Evolutionary conservation across 2,797 vertebrate genomes (phyloP), one percentile per base, ranked within the genome.

Genomic region (Kryptolebias ocellatus): DNA sequence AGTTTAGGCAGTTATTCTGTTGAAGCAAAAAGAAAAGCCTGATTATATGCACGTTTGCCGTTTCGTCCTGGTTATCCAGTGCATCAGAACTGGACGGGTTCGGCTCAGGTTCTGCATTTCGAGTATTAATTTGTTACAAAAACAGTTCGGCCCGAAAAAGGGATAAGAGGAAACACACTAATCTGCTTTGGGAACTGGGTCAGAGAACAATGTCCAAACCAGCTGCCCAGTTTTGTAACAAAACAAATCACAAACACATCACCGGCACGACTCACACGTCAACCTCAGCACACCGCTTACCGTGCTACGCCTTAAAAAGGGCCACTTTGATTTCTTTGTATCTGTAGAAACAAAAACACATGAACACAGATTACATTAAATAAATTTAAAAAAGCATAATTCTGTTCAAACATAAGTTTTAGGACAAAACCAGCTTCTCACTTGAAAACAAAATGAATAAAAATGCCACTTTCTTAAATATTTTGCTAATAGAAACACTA

Each of bases 291-390:
- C 50, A 51, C 62, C 86, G 95, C 95, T 89, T 85, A 96, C 95
- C 50, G 88, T 85, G 87, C 87, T 91, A 78, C 92, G 95, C 70
- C 89, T 95, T 29, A 90, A 92, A 83, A 98, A 97, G 28, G 95
- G 95, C 96, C 96, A 96, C 89, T 95, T 95, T 64, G 92, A 86
- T 77, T 97, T 98, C 93, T 96, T 97, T n/a, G 94, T 92, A 82
- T 96, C 95, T 97, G 83, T 53, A 52, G 64, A 72, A 52, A 64
- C 37, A 16, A n/a, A 29, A 57, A 12, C 11, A 12, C 34, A 70
- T 2, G 70, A 77, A 70, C 24, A 74, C 0, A 39, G 57, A 62
- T 73, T 51, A 58, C 4, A 31, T 39, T 17, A 24, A 24, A 24
- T 24, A 24, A 24, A 34, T 8, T 34, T 34, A 34, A 34, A 34